These are phyloP conservation scores for Ferdinandea cuprea DNA, from an alignment of 2,888 invertebrate species.

Conservation along the genomic window DNA sequence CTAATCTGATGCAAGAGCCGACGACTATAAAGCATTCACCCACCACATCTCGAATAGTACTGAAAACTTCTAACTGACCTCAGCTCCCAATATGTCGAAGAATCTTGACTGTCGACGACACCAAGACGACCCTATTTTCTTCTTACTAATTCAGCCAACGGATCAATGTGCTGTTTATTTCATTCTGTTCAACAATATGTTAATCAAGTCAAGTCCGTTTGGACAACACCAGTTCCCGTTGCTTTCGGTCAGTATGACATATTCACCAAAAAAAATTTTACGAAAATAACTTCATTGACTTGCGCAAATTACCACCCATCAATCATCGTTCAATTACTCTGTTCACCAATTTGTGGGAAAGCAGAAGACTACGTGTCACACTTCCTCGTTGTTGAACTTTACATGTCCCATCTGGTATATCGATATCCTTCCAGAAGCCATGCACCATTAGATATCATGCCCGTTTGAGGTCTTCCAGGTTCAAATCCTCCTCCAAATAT, in stretches of 20 bases:
- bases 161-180: too few relatives aligned
- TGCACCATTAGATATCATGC: slow-evolving; percentile 34
- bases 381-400: slow-evolving; percentile 39
- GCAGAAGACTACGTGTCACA: slow-evolving; percentile 11
- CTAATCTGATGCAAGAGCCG: too few relatives aligned
- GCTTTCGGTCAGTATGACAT: not conserved
- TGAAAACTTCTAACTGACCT: too few relatives aligned
- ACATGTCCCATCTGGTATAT: slow-evolving; percentile 72
- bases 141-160: too few relatives aligned
- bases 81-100: too few relatives aligned
- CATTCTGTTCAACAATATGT: too few relatives aligned
- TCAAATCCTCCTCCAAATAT: slow-evolving; percentile 41
- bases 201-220: too few relatives aligned
- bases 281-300: not conserved
- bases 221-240: too few relatives aligned
- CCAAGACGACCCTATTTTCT: too few relatives aligned
- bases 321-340: slow-evolving; percentile 34
- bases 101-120: too few relatives aligned
- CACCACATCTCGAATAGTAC: too few relatives aligned
- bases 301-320: slow-evolving; percentile 24
- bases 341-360: slow-evolving; percentile 15
- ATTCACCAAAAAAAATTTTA: not conserved
- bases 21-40: too few relatives aligned
- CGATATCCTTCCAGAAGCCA: slow-evolving; percentile 60
- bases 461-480: slow-evolving; percentile 66